Evolutionary conservation across 2,797 vertebrate genomes (phyloP).

Genomic region (Pangasius krempfi): DNA sequence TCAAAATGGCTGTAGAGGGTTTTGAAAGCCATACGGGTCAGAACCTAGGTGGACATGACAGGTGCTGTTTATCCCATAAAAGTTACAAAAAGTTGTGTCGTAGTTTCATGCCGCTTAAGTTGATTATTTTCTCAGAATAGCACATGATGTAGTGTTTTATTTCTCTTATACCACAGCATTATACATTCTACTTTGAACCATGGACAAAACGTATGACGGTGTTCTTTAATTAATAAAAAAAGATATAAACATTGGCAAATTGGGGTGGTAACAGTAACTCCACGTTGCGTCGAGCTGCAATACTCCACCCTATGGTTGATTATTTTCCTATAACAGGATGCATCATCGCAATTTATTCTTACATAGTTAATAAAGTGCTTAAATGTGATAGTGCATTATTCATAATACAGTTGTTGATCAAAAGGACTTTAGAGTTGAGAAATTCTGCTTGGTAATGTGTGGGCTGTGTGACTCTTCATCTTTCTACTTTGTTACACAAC

Average conservation of each 20-base stretch:
- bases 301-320: not conserved
- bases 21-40: not conserved
- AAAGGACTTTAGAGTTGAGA: not conserved
- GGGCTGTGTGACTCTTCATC: slow-evolving; percentile 57
- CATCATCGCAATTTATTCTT: not conserved
- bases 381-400: not conserved
- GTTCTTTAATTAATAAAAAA: not conserved
- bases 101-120: not conserved
- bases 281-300: no score
- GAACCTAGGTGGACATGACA: not conserved
- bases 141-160: not conserved
- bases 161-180: not conserved
- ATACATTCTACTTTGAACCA: not conserved
- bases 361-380: not conserved
- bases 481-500: slow-evolving; percentile 61
- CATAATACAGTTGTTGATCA: not conserved
- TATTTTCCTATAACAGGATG: not conserved
- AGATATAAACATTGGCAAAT: not conserved
- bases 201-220: not conserved
- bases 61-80: not conserved
- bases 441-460: slow-evolving; percentile 40
- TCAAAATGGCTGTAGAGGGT: not conserved
- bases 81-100: not conserved
- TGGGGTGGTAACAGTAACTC: not conserved
- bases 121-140: not conserved